Conservation (phyloP, 2,797 vertebrate species). For the Myotis pilosus region DNA sequence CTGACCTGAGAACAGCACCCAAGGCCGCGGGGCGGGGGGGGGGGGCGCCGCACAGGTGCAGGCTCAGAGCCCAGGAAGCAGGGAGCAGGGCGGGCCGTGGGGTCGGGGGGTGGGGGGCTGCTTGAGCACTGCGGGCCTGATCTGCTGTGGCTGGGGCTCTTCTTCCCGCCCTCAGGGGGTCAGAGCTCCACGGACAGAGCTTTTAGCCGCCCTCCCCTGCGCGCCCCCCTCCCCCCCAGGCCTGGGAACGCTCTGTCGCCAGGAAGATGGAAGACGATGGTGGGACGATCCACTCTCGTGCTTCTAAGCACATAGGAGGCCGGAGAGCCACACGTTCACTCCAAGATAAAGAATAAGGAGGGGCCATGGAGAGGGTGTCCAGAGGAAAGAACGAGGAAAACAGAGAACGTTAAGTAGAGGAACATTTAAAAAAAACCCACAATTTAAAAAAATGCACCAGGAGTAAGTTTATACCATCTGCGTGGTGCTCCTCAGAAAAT, state of each 20-base stretch:
- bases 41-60: background rate
- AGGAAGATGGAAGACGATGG: background rate
- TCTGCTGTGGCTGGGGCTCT: background rate
- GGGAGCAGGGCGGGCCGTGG: background rate
- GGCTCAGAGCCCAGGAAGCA: background rate
- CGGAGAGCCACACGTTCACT: background rate
- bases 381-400: background rate
- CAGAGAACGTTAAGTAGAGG: background rate
- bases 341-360: background rate
- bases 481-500: background rate
- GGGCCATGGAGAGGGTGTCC: background rate
- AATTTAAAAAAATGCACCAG: background rate
- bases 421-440: background rate
- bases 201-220: background rate
- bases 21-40: background rate
- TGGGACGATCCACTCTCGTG: background rate
- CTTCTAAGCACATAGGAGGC: background rate
- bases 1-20: fast-evolving
- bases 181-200: background rate
- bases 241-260: background rate
- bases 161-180: background rate
- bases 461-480: background rate
- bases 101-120: fast-evolving
- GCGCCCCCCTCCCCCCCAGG: no score
- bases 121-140: no score